These are phyloP conservation scores for Anguilla rostrata DNA, from an alignment of 2,113 vertebrate genomes.

Conservation along the genomic window DNA sequence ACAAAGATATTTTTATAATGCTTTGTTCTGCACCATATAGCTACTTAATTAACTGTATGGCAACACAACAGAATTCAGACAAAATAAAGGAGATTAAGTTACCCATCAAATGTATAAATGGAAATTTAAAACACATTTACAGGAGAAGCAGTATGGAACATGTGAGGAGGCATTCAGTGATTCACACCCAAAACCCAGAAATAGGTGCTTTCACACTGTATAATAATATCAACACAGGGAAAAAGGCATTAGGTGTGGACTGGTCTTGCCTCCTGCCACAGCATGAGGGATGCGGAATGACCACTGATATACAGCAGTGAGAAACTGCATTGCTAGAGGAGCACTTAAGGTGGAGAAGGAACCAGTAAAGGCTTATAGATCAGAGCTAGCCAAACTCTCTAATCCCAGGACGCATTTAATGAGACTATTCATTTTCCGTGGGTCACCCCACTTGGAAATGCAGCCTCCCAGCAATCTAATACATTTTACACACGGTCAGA, in stretches of 20 bases:
- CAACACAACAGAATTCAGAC: neutral
- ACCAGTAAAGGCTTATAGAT: no score
- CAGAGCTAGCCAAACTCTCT: neutral
- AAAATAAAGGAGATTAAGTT: neutral
- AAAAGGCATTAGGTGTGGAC: neutral
- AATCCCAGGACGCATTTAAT: neutral
- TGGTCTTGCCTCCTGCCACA: neutral
- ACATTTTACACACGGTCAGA: no score
- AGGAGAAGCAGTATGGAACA: neutral
- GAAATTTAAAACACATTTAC: neutral
- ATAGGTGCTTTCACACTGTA: neutral
- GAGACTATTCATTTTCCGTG: neutral
- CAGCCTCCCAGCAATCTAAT: neutral
- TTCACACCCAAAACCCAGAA: neutral
- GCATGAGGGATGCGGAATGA: constrained; percentile 32
- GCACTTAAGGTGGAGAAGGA: neutral
- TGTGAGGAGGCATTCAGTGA: neutral
- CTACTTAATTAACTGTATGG: no score
- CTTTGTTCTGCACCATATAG: no score
- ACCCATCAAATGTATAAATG: neutral
- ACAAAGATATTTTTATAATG: no score
- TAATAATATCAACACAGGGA: neutral
- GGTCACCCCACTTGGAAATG: neutral
- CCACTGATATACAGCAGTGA: constrained; percentile 22
- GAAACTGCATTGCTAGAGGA: neutral